Evolutionary conservation across 2,888 invertebrate genomes (phyloP), one percentile per base, ranked within the genome.

Genomic region (Eristalinus sepulchralis): DNA sequence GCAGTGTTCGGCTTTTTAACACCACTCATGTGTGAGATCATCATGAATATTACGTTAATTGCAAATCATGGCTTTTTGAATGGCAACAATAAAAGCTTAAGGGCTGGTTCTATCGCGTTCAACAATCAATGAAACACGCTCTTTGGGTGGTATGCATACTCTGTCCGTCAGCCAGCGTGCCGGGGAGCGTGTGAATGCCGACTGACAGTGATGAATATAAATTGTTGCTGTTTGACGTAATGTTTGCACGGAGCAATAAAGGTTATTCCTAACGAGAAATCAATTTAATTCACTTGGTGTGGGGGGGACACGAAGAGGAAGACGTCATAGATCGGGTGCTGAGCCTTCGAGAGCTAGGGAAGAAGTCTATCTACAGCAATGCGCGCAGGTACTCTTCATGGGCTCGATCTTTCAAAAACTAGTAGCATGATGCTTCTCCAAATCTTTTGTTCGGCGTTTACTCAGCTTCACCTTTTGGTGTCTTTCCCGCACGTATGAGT

Each of bases 21-120:
- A 89, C 88, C 90, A 90, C 88, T 92, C 92, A 91, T 91, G 92
- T 92, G 92, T 91, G 91, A 91, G 91, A 91, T 89, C 89, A 90
- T 90, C 90, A 90, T 91, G 91, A 91, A 91, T 91, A 91, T 90
- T 91, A 90, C 90, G 90, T 91, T 92, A 91, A 92, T 92, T 91
- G 90, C 89, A 91, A 90, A 91, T 91, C 91, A 90, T 89, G 90
- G 89, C 89, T 67, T 85, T 85, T 79, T 85, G 89, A 90, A 90
- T 71, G 78, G 78, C 75, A 78, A 86, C 83, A 86, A 86, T 86
- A 75, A 83, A 86, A 83, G 86, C 78, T 86, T 86, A 79, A 79
- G 83, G 86, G 83, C 86, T 83, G 78, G 71, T 75, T 75, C 20
- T 68, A 62, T 77, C 47, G 31, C 36, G 59, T 47, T 71, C 0